phyloP scores from a whole-genome alignment of 2,113 vertebrate species.

The Athene noctua region DNA sequence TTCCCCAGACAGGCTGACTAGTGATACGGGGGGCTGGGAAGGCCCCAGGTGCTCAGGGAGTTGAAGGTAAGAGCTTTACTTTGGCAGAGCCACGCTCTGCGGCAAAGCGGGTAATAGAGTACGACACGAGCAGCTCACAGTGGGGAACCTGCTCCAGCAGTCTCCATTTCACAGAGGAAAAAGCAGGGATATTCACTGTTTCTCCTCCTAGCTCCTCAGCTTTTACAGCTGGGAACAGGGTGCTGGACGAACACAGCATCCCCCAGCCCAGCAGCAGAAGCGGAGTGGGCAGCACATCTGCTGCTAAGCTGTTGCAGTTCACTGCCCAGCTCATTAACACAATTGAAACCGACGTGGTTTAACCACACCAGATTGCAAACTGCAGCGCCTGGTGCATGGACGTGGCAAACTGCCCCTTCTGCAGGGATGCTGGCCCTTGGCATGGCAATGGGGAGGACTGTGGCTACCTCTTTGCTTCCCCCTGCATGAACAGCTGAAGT shows the following conservation, averaged over 20 bases:
- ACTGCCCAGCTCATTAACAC: background rate
- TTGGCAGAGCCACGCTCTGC: background rate
- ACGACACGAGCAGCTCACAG: background rate
- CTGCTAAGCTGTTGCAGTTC: rapidly evolving
- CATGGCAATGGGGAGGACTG: rapidly evolving
- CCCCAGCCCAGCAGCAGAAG: background rate
- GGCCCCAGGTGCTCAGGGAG: background rate
- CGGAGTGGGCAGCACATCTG: background rate
- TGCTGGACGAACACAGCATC: background rate
- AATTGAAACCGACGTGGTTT: background rate
- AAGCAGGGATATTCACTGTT: background rate
- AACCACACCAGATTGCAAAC: background rate
- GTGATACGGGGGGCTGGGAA: background rate
- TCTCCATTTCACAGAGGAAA: background rate
- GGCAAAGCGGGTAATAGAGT: background rate
- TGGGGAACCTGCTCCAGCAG: background rate
- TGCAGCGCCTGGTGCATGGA: background rate
- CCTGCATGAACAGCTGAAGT: background rate
- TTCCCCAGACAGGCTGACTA: background rate
- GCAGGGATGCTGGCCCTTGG: background rate
- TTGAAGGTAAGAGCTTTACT: background rate
- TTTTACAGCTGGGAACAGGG: background rate
- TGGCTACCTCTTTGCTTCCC: background rate
- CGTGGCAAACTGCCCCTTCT: background rate
- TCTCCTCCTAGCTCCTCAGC: background rate